These are phyloP conservation scores for Caenorhabditis japonica DNA, from an alignment of 2,888 invertebrate species.

Conservation along the genomic window DNA sequence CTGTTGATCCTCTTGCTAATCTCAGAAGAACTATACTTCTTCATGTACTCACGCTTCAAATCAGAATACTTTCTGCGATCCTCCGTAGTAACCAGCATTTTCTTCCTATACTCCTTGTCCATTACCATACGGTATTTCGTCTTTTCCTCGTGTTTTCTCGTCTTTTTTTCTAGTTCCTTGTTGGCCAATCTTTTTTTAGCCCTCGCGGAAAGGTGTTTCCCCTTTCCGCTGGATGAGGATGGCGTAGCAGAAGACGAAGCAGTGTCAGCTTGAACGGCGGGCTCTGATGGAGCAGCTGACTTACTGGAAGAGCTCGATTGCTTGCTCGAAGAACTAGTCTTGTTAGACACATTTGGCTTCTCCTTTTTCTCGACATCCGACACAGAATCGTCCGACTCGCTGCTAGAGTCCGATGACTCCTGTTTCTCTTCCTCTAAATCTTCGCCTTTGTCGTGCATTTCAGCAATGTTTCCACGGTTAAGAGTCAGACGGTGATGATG, in stretches of 20 bases:
- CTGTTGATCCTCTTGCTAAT: slow-evolving; percentile 1
- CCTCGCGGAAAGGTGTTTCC: not conserved
- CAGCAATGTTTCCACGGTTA: slow-evolving; percentile 17
- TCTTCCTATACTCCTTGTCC: not conserved
- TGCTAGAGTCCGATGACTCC: not conserved
- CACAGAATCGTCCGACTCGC: slow-evolving; percentile 1
- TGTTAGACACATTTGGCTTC: not conserved
- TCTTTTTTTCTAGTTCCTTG: slow-evolving; percentile 2
- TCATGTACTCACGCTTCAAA: not conserved
- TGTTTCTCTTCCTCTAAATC: no score
- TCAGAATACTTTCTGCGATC: slow-evolving; percentile 11
- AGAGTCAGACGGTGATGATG: slow-evolving; percentile 27
- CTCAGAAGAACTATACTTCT: slow-evolving; percentile 13
- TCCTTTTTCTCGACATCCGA: not conserved
- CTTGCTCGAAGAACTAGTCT: no score
- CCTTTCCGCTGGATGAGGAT: not conserved
- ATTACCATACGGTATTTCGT: not conserved
- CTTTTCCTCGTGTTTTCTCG: not conserved
- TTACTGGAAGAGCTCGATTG: no score
- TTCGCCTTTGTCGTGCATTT: not conserved
- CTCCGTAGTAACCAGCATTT: not conserved
- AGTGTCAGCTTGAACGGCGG: no score
- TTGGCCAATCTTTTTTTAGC: slow-evolving; percentile 1
- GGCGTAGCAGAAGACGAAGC: not conserved
- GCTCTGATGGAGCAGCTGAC: no score